Percentiles rank a stretch among this genome's conserved stretches.
Conservation (phyloP, 64 coral and sea anemone species). For the Actinia tenebrosa region DNA sequence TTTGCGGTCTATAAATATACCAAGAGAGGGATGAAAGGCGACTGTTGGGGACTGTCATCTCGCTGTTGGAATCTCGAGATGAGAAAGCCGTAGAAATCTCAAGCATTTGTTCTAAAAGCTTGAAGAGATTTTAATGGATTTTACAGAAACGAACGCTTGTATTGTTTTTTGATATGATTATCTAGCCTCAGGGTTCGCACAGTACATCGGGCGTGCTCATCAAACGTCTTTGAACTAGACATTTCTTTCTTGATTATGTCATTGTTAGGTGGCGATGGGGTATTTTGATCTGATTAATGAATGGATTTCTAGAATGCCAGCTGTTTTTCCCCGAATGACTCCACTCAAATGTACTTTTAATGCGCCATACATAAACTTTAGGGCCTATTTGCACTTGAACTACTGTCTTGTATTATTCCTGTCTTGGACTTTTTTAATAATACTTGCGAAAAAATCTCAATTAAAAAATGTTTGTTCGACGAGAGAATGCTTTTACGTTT, state of each 20-base stretch:
- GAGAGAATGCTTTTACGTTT: background rate
- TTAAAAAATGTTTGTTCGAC: background rate
- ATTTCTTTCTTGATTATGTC: background rate
- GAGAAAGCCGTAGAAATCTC: background rate
- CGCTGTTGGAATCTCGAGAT: background rate
- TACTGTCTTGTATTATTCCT: background rate
- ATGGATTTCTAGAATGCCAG: background rate
- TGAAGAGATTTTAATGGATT: conserved; percentile 13
- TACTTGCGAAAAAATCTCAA: background rate
- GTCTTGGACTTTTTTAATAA: background rate
- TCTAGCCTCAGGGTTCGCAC: background rate
- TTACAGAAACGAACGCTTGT: background rate
- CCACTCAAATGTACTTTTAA: background rate
- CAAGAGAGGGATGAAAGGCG: background rate
- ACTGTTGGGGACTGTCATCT: background rate
- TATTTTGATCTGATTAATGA: background rate
- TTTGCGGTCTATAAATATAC: conserved; percentile 16
- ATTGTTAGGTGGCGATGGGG: background rate
- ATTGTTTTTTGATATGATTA: background rate
- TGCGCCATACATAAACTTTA: no score
- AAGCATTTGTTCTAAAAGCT: background rate
- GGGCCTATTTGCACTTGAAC: no score
- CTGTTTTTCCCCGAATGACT: background rate
- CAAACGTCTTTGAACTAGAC: background rate
- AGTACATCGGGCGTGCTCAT: background rate